Conservation (phyloP, 2,113 vertebrate species). For the Pseudopipra pipra region DNA sequence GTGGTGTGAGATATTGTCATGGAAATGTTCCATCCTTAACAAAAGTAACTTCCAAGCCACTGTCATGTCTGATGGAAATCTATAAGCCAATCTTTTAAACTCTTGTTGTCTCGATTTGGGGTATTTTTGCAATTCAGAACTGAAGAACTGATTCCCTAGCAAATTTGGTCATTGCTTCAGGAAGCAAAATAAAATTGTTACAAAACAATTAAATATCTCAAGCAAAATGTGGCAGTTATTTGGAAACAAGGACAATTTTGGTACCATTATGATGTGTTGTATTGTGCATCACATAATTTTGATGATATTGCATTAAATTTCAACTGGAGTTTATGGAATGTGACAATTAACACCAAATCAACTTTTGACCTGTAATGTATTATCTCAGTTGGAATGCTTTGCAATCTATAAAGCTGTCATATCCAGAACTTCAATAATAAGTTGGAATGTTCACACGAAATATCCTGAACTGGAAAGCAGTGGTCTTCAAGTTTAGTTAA, state of each 20-base stretch:
- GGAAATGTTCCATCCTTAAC: neutral
- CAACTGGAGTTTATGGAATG: neutral
- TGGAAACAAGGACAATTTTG: neutral
- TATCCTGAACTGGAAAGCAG: neutral
- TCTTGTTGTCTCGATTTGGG: fast-evolving
- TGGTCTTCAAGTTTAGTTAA: neutral
- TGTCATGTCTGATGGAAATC: neutral
- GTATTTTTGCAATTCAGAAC: neutral
- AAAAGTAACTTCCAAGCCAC: neutral
- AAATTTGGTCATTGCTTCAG: neutral
- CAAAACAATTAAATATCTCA: neutral
- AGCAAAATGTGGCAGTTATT: neutral
- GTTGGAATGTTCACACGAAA: neutral
- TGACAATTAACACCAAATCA: neutral
- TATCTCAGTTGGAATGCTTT: neutral
- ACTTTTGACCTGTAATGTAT: neutral
- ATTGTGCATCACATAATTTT: neutral
- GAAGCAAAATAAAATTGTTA: neutral
- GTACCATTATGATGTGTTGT: neutral
- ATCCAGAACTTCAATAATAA: neutral
- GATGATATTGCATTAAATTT: neutral
- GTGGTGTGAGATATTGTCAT: neutral
- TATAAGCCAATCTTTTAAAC: neutral
- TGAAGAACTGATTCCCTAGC: neutral
- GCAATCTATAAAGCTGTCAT: neutral